Evolutionary conservation across 2,113 vertebrate species (phyloP), one percentile per base, ranked within the genome.

Genomic region (Menidia beryllina): DNA sequence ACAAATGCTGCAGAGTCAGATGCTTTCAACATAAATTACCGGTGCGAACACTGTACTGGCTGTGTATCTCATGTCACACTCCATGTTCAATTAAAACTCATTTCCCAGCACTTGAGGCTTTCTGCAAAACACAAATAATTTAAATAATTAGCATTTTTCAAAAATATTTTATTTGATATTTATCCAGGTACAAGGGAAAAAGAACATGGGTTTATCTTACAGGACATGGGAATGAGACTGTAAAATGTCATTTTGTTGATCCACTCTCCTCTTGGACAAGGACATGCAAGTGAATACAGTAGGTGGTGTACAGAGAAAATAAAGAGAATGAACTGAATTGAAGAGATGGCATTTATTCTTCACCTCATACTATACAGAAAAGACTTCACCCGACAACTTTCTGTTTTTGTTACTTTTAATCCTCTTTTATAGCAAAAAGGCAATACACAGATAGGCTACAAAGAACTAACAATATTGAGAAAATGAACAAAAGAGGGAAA

Each of bases 121-220:
- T 65, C 3, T 36, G 45, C 50, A 19, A 54, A 30, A 70, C 27
- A 79, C 39, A 82, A 71, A 74, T 4, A 20, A 39, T 49, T 51
- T 64, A 20, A 82, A 55, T 30, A 81, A n/a, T 62, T 67, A 60
- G 80, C 72, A 82, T 91, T 93, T 94, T 94, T 93, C 57, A 93
- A 94, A 94, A 93, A 92, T 86, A 93, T 93, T 92, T 94, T 92
- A 91, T 94, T 94, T 86, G 72, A 81, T 93, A 94, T 70, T 90
- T 90, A 90, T 93, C 93, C 91, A 88, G 82, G 90, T 88, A 94
- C 88, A 92, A 75, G 82, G 87, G 94, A 93, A 90, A 93, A 92
- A 86, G 77, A 90, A 84, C 74, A 88, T 82, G 85, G 82, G 77
- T 86, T 88, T 90, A 90, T 92, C 61, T 89, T 92, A 92, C 91